These are phyloP conservation scores for Blomia tropicalis DNA, from an alignment of 2,888 invertebrate species.

Conservation along the genomic window DNA sequence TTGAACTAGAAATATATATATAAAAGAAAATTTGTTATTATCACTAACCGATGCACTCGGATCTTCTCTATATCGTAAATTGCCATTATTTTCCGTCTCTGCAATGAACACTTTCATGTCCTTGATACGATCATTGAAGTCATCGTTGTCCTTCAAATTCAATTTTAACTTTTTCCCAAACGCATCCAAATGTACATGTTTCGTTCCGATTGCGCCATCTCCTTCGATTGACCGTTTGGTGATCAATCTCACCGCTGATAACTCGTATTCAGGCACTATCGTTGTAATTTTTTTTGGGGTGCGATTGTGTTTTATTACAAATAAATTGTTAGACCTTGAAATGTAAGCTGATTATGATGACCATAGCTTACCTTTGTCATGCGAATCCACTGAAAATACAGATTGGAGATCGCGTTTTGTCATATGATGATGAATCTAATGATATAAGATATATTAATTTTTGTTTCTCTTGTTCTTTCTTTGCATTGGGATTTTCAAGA, in stretches of 20 bases:
- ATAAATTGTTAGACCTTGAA: too few relatives aligned
- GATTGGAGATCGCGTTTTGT: constrained; percentile 59
- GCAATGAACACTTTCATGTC: constrained; percentile 61
- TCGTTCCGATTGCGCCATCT: constrained; percentile 20
- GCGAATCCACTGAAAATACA: constrained; percentile 66
- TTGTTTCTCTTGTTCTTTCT: too few relatives aligned
- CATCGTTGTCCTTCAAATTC: constrained; percentile 55
- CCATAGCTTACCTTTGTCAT: constrained; percentile 52
- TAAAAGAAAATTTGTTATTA: too few relatives aligned
- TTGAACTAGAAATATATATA: too few relatives aligned
- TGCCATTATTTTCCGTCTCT: constrained; percentile 38
- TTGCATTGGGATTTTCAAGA: too few relatives aligned
- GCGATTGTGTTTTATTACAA: not conserved
- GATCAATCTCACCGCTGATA: constrained; percentile 47
- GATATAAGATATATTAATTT: not conserved
- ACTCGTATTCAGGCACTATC: constrained; percentile 63
- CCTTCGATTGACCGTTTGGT: constrained; percentile 28
- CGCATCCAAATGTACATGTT: constrained; percentile 51
- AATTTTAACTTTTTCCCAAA: constrained; percentile 61
- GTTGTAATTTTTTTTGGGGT: not conserved
- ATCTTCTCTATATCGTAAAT: constrained; percentile 28
- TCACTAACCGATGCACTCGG: constrained; percentile 8
- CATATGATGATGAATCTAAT: constrained; percentile 76
- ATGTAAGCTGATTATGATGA: constrained; percentile 30
- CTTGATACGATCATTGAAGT: constrained; percentile 57